phyloP scores from a whole-genome alignment of 2,113 vertebrate species.

The Megaptera novaeangliae region DNA sequence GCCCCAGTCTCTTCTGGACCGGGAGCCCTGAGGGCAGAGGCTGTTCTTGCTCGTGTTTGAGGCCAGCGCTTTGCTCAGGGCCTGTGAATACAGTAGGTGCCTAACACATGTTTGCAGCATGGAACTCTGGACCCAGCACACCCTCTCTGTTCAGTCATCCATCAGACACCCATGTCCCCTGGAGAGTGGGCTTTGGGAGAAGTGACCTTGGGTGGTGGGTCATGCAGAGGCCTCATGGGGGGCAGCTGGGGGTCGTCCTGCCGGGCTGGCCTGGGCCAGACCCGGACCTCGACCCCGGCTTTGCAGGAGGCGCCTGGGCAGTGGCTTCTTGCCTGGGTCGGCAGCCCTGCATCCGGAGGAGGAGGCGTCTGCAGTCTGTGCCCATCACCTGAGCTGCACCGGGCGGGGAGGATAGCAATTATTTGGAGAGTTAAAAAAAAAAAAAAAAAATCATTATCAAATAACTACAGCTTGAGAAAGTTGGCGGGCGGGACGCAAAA shows the following conservation, averaged over 20 bases:
- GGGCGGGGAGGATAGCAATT: constrained; percentile 72
- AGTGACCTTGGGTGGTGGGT: background rate
- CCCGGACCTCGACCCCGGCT: background rate
- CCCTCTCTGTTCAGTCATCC: background rate
- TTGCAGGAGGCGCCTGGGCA: background rate
- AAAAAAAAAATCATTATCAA: constrained; percentile 75
- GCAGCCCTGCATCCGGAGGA: background rate
- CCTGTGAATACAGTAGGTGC: background rate
- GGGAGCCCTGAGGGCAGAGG: background rate
- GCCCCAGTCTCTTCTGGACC: background rate
- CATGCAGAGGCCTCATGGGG: background rate
- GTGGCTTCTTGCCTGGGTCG: background rate
- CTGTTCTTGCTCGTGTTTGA: background rate
- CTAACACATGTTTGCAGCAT: background rate
- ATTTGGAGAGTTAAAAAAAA: constrained; percentile 69
- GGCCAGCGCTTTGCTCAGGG: background rate
- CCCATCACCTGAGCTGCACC: constrained; percentile 68
- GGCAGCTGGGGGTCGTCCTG: background rate
- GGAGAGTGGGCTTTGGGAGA: background rate
- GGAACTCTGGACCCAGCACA: background rate
- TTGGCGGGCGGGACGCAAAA: constrained; percentile 68
- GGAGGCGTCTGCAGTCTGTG: constrained; percentile 39
- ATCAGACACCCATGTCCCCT: background rate
- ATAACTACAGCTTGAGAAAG: constrained; percentile 75
- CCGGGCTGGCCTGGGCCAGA: background rate